phyloP scores from a whole-genome alignment of 2,797 vertebrate genomes.

The Halcyon leucocephala region DNA sequence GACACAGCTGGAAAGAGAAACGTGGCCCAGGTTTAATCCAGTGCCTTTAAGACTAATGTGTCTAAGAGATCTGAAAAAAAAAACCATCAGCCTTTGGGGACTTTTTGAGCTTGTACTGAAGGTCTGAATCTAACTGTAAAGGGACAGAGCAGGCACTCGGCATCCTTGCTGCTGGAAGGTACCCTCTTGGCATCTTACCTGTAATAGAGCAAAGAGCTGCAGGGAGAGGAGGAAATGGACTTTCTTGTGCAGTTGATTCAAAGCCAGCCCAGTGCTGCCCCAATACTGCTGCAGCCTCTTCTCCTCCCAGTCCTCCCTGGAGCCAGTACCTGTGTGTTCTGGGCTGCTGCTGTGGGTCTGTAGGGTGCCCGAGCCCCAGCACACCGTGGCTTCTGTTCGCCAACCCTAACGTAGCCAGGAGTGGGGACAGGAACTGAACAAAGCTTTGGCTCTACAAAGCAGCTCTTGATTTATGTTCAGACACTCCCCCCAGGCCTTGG shows the following conservation, averaged over 20 bases:
- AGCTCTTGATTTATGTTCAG: not conserved
- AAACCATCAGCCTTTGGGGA: not conserved
- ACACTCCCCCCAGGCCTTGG: not conserved
- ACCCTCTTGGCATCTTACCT: not conserved
- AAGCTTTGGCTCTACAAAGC: not conserved
- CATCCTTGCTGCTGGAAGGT: not conserved
- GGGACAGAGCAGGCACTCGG: not conserved
- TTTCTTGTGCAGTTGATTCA: not conserved
- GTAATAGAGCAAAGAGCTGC: not conserved
- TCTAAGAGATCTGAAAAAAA: not conserved
- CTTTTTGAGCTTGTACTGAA: not conserved
- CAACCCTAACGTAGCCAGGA: not conserved
- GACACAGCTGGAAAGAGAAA: not conserved
- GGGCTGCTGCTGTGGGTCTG: not conserved
- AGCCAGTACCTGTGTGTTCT: fast-evolving
- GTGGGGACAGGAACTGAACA: not conserved
- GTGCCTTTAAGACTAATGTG: not conserved
- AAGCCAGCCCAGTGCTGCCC: not conserved
- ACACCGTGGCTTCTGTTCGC: not conserved
- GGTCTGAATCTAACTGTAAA: not conserved
- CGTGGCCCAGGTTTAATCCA: fast-evolving
- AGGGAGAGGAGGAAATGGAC: not conserved
- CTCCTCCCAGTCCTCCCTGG: not conserved
- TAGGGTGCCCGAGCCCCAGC: not conserved
- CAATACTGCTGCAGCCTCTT: not conserved